phyloP scores from a whole-genome alignment of 2,113 vertebrate species.

The Corvus hawaiiensis region DNA sequence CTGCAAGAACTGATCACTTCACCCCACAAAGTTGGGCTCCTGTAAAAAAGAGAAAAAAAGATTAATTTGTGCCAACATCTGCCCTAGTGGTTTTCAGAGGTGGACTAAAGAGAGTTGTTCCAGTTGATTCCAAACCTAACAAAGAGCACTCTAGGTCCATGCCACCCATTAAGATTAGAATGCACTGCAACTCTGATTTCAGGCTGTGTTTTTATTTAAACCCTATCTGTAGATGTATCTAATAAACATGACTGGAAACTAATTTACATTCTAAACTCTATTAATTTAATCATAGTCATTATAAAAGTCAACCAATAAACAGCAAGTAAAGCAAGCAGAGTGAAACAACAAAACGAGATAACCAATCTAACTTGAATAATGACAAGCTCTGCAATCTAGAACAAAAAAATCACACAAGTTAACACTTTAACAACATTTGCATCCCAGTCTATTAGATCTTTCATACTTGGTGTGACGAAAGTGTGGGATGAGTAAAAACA shows the following conservation, averaged over 20 bases:
- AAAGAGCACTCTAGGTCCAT: background rate
- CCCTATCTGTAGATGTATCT: conserved; percentile 36
- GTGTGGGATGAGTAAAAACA: conserved; percentile 32
- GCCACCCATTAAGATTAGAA: conserved; percentile 40
- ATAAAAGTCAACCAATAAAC: conserved; percentile 48
- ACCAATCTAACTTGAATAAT: conserved; percentile 65
- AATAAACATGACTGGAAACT: conserved; percentile 59
- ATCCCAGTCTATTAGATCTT: conserved; percentile 1
- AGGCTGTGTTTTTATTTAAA: conserved; percentile 61
- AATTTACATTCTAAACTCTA: conserved; percentile 65
- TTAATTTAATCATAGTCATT: conserved; percentile 66
- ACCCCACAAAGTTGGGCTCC: background rate
- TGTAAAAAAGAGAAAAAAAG: background rate
- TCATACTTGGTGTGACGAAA: background rate
- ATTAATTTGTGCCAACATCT: background rate
- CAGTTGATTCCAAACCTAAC: background rate
- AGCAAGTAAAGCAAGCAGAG: conserved; percentile 63
- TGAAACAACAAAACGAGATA: conserved; percentile 65
- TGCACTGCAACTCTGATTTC: conserved; percentile 46
- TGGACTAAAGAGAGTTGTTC: background rate
- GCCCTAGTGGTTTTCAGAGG: background rate
- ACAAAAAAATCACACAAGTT: conserved; percentile 36
- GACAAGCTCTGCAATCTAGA: conserved; percentile 21
- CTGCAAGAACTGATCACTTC: background rate
- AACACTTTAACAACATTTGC: conserved; percentile 21